Percentiles rank a stretch among this genome's conserved stretches.
These are phyloP conservation scores for Pleuronectes platessa DNA, from an alignment of 2,113 vertebrate genomes.

Conservation along the genomic window DNA sequence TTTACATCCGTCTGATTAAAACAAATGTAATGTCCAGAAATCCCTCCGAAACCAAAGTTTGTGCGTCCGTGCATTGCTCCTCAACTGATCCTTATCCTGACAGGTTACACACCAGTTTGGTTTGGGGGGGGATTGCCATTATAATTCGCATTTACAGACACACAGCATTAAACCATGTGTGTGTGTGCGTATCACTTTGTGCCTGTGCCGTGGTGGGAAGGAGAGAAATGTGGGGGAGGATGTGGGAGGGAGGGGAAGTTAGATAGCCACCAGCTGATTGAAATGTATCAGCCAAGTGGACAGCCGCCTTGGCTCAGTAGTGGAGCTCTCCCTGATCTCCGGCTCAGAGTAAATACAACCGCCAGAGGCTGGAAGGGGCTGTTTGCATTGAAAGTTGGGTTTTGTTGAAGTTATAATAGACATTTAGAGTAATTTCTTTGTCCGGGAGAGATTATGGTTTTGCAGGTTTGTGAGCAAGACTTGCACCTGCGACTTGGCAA, in stretches of 20 bases:
- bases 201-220: constrained; percentile 18
- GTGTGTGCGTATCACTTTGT: background rate
- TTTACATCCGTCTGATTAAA: constrained; percentile 9
- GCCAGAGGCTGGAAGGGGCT: constrained; percentile 39
- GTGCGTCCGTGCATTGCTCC: background rate
- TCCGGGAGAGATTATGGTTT: background rate
- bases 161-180: constrained; percentile 1
- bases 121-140: background rate
- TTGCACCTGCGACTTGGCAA: constrained; percentile 18
- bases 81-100: background rate
- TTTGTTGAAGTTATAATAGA: constrained; percentile 23
- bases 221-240: constrained; percentile 29
- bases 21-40: constrained; percentile 6
- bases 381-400: constrained; percentile 32
- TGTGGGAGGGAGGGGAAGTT: constrained; percentile 50
- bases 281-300: constrained; percentile 66
- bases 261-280: constrained; percentile 68
- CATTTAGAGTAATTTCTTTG: background rate
- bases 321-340: constrained; percentile 56
- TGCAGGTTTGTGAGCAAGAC: background rate
- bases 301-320: constrained; percentile 27
- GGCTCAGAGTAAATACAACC: constrained; percentile 63
- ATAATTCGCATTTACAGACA: background rate
- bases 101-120: background rate
- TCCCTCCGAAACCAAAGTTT: background rate